These are phyloP conservation scores for Pempheris klunzingeri DNA, from an alignment of 2,797 vertebrate genomes.

Conservation along the genomic window DNA sequence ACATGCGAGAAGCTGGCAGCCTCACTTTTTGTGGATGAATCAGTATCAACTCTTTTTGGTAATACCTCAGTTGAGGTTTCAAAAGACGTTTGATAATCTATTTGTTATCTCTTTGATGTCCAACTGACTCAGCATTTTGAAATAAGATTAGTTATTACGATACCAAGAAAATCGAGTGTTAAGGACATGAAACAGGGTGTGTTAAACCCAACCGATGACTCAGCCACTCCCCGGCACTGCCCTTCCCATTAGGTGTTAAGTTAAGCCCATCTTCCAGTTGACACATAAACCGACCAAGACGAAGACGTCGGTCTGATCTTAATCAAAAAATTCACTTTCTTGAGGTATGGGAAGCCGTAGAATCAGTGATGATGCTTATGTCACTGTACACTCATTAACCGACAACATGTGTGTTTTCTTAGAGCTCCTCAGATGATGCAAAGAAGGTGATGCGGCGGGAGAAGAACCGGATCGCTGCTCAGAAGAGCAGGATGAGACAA, in stretches of 20 bases:
- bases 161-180: constrained; percentile 68
- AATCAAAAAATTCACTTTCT: neutral
- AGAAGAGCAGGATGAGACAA: constrained; percentile 97
- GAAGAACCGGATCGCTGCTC: constrained; percentile 97
- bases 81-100: constrained; percentile 26
- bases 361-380: neutral
- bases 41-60: neutral
- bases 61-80: constrained; percentile 7
- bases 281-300: neutral
- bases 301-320: neutral
- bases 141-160: constrained; percentile 74
- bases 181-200: constrained; percentile 78
- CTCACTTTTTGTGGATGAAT: neutral
- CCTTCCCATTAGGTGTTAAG: constrained; percentile 41
- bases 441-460: constrained; percentile 96
- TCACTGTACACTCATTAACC: constrained; percentile 11
- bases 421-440: constrained; percentile 94
- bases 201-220: constrained; percentile 62
- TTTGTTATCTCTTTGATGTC: constrained; percentile 47
- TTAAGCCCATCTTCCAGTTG: constrained; percentile 22
- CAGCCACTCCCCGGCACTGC: constrained; percentile 70
- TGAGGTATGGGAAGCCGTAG: constrained; percentile 17
- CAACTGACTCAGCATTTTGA: constrained; percentile 68
- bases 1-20: neutral
- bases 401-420: constrained; percentile 19